A percentile compares a stretch with the other conserved stretches of the same genome.
phyloP scores from a whole-genome alignment of 2,113 vertebrate species.

The Himantopus leucocephalus region DNA sequence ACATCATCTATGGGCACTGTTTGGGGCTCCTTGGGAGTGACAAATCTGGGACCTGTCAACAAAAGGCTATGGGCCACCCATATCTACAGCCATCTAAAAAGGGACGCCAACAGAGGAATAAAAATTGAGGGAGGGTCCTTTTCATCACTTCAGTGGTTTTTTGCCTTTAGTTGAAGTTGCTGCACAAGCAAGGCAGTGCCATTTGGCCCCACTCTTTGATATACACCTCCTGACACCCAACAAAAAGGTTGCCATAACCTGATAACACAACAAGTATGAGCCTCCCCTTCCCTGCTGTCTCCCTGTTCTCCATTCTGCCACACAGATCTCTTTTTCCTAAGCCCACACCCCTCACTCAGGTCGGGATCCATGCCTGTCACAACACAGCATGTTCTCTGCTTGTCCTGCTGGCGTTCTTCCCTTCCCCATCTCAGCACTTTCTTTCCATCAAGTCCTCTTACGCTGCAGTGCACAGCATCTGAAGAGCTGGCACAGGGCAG shows the following conservation, averaged over 20 bases:
- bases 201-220: background rate
- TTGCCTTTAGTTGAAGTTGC: background rate
- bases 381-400: background rate
- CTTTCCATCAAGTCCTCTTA: background rate
- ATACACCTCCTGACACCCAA: background rate
- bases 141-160: background rate
- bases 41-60: background rate
- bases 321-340: background rate
- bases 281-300: background rate
- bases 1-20: background rate
- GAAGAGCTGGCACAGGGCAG: background rate
- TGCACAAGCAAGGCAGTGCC: background rate
- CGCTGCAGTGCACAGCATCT: background rate
- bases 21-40: background rate
- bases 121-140: background rate
- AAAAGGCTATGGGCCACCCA: background rate
- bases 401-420: background rate
- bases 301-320: background rate
- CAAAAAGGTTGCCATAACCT: background rate
- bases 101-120: background rate
- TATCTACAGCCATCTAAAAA: background rate
- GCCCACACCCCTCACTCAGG: fast-evolving
- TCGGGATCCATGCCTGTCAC: background rate
- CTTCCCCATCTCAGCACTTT: background rate
- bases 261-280: background rate